A percentile compares a stretch with the other conserved stretches of the same genome.
Conservation (phyloP, 1,140 invertebrate genomes). For the Atta cephalotes region DNA sequence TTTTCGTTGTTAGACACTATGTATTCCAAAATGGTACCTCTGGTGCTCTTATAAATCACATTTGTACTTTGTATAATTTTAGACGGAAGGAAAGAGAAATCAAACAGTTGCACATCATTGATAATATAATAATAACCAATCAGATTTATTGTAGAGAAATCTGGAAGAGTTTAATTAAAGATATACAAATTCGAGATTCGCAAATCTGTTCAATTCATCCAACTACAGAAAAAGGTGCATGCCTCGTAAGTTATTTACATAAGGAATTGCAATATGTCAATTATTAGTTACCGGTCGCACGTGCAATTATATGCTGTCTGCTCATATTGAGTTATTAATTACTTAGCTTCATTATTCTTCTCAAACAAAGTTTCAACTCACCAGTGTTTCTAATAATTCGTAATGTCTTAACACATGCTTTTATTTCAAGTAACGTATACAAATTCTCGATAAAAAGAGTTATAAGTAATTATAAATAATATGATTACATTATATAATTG, state of each 20-base stretch:
- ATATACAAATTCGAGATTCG: constrained; percentile 29
- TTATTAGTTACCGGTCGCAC: neutral
- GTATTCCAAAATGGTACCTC: neutral
- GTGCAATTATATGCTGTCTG: constrained; percentile 4
- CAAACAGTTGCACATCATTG: constrained; percentile 52
- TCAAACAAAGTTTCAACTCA: constrained; percentile 11
- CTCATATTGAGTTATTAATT: neutral
- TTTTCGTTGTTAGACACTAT: neutral
- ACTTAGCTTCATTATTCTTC: constrained; percentile 13
- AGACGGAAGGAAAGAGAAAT: neutral
- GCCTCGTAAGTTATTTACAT: constrained; percentile 66
- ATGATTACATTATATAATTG: too few relatives aligned
- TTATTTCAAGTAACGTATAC: neutral
- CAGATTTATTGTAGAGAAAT: constrained; percentile 51
- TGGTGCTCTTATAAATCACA: neutral
- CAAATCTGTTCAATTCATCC: constrained; percentile 72
- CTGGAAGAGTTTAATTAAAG: too few relatives aligned
- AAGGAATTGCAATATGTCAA: neutral
- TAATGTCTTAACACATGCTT: neutral
- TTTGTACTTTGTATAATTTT: constrained; percentile 40
- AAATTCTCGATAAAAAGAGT: too few relatives aligned
- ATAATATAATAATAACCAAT: constrained; percentile 50
- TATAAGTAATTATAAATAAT: too few relatives aligned
- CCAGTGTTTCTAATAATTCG: neutral
- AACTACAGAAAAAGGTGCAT: constrained; percentile 52